phyloP scores from a whole-genome alignment of 2,113 vertebrate species.

The Montifringilla adamsi region DNA sequence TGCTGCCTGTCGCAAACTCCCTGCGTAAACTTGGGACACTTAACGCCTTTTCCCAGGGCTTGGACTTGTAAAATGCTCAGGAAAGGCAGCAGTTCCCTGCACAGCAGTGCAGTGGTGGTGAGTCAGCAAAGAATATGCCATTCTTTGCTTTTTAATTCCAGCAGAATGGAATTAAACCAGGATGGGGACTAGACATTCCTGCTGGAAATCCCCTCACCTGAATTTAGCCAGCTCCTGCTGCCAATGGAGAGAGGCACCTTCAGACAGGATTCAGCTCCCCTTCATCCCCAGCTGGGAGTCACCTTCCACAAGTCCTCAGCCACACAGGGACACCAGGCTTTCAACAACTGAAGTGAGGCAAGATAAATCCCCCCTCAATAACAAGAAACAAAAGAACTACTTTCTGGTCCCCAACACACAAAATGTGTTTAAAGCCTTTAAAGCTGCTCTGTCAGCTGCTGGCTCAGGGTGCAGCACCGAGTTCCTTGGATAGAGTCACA shows the following conservation, averaged over 20 bases:
- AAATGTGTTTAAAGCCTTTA: not conserved
- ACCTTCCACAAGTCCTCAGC: not conserved
- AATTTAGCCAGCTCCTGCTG: not conserved
- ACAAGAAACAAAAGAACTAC: not conserved
- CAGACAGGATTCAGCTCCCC: accelerated
- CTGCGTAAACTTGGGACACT: not conserved
- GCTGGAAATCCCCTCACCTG: not conserved
- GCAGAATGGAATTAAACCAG: not conserved
- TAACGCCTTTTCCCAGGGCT: not conserved
- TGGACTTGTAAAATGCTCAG: not conserved
- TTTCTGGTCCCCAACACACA: not conserved
- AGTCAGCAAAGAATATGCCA: not conserved
- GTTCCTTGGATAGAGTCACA: not conserved
- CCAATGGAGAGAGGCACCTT: not conserved
- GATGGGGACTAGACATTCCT: not conserved
- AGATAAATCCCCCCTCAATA: not conserved
- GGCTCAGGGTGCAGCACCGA: not conserved
- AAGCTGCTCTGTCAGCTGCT: not conserved
- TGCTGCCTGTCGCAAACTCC: accelerated
- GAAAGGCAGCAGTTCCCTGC: not conserved
- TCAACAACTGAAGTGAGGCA: not conserved
- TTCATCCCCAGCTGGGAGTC: not conserved
- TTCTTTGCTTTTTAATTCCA: not conserved
- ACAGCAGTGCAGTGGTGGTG: not conserved
- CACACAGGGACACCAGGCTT: not conserved